These are phyloP conservation scores for Catonia carolina DNA, from an alignment of 2,888 invertebrate species.

Conservation along the genomic window DNA sequence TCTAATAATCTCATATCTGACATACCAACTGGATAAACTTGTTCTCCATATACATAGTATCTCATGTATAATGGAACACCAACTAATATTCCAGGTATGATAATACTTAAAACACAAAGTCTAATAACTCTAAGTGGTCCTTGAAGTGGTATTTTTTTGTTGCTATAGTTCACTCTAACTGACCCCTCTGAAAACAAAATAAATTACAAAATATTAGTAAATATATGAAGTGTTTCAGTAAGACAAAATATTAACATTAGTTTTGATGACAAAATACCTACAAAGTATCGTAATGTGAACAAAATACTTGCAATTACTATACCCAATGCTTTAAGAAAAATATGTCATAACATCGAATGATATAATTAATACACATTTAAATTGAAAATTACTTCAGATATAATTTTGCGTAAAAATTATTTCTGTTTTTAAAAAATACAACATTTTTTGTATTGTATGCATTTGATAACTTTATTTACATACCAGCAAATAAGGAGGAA, in stretches of 20 bases:
- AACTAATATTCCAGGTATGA: constrained; percentile 60
- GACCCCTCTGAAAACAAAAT: constrained; percentile 21
- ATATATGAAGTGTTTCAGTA: background rate
- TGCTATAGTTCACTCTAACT: constrained; percentile 20
- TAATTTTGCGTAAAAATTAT: no score
- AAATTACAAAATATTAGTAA: background rate
- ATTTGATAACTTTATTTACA: no score
- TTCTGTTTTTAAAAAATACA: no score
- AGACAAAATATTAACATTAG: background rate
- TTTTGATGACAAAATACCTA: no score
- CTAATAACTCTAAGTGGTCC: constrained; percentile 51
- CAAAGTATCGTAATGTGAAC: no score
- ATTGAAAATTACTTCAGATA: no score
- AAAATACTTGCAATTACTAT: no score
- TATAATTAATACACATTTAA: no score
- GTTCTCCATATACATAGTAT: constrained; percentile 61
- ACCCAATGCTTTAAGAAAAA: no score
- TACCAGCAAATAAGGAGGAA: no score
- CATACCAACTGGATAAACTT: constrained; percentile 64
- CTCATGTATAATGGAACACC: constrained; percentile 63
- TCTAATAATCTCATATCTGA: constrained; percentile 71
- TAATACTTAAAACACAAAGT: constrained; percentile 55
- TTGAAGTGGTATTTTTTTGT: constrained; percentile 24
- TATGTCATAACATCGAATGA: no score
- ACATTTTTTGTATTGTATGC: no score